Base-by-base conservation (phyloP, 2,797 vertebrate species). In the Novumbra hubbsi region DNA sequence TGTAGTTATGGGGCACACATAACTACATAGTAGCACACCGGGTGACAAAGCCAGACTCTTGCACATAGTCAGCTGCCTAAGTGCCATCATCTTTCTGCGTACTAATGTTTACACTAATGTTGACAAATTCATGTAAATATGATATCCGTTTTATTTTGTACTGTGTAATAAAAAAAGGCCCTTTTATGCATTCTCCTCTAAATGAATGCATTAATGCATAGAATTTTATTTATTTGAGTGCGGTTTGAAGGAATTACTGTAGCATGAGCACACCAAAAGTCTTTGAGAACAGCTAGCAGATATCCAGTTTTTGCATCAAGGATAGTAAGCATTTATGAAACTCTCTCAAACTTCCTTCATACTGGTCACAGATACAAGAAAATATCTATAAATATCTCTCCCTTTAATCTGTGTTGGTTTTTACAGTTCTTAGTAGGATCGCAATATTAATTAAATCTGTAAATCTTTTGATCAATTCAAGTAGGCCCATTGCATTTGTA, bases 381-480 rank as follows among this genome's bases (percentile, higher is more conserved):
- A 14, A 45, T 45, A 45, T 45, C 41, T 3, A 45, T 11, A 45
- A 45, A 45, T 45, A 45, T 12, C 41, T 45, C 11, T 11, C 41
- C 41, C 41, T 45, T 45, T 38, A 38, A 87, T 77, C 83, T 78
- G 65, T 85, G 84, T 81, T 78, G 90, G 89, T 90, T 88, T 83
- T 78, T 68, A 71, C 81, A 73, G 85, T 88, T 90, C 89, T 91
- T 88, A 90, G 88, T 87, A 87, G 28, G 64, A 67, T 67, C 86
- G 86, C 79, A 87, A 78, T 74, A 82, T 57, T 72, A 86, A 85
- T 90, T 86, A 88, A 86, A 92, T 89, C 89, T 85, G 81, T 81
- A 76, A 70, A 92, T 91, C 88, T 88, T 87, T 84, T 84, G 82
- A 91, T 92, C 87, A 90, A 88, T 90, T 90, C 88, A 90, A 92